Conservation (phyloP, 2,797 vertebrate genomes). For the Phalloptychus januarius region DNA sequence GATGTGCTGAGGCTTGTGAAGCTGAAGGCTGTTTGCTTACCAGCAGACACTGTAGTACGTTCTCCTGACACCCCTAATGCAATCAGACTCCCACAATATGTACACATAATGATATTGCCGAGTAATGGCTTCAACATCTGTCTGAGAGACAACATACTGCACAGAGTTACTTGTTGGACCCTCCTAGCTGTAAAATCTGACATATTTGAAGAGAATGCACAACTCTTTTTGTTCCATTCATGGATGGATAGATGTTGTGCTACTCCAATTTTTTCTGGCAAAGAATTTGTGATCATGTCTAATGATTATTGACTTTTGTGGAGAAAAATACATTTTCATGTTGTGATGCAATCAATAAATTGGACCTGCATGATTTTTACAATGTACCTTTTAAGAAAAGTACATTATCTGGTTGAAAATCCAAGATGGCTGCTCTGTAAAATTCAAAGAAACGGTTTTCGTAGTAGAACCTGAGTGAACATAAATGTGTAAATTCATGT, state of each 20-base stretch:
- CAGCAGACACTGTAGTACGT: slow-evolving; percentile 19
- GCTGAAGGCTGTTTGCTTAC: slow-evolving; percentile 48
- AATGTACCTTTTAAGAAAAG: neutral
- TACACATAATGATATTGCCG: slow-evolving; percentile 36
- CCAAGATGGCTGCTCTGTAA: neutral
- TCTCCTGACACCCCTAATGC: slow-evolving; percentile 37
- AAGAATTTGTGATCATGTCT: too few species aligned
- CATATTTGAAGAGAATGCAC: slow-evolving; percentile 1
- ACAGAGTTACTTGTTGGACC: slow-evolving; percentile 11
- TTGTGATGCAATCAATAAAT: neutral
- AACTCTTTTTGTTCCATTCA: neutral
- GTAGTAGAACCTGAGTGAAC: neutral
- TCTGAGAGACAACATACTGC: slow-evolving; percentile 7
- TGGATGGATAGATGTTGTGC: neutral
- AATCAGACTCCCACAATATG: slow-evolving; percentile 32
- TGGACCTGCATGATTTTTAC: neutral
- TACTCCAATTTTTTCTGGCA: neutral
- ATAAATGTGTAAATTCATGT: neutral
- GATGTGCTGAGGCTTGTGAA: slow-evolving; percentile 26
- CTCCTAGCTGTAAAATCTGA: slow-evolving; percentile 11
- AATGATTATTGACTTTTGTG: neutral
- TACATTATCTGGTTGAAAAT: neutral
- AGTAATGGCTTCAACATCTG: slow-evolving; percentile 28
- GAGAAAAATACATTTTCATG: neutral
- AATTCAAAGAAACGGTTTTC: neutral